Conservation (phyloP, 2,113 vertebrate species). For the Misgurnus anguillicaudatus region DNA sequence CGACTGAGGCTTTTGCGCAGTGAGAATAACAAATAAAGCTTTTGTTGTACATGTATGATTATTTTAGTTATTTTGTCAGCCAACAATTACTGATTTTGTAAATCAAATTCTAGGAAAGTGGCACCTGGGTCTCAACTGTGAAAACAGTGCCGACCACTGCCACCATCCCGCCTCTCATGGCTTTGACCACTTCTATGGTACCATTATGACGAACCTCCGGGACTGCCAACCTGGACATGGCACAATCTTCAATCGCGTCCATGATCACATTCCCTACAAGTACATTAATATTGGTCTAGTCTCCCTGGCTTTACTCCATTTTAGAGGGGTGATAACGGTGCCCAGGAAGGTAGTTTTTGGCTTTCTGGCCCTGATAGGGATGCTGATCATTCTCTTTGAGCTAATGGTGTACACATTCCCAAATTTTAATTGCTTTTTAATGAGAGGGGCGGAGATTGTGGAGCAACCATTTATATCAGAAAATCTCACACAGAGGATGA, state of each 20-base stretch:
- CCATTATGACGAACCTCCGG: slow-evolving; percentile 79
- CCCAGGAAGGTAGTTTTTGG: slow-evolving; percentile 38
- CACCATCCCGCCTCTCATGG: slow-evolving; percentile 86
- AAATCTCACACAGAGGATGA: slow-evolving; percentile 83
- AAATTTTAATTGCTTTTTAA: slow-evolving; percentile 85
- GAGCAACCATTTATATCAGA: slow-evolving; percentile 81
- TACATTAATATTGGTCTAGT: slow-evolving; percentile 47
- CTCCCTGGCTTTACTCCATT: slow-evolving; percentile 58
- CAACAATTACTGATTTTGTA: not conserved
- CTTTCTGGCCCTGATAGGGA: slow-evolving; percentile 41
- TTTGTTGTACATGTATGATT: not conserved
- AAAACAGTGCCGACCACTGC: slow-evolving; percentile 81
- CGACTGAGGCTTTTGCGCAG: not conserved
- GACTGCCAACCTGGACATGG: slow-evolving; percentile 83
- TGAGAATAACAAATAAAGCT: not conserved
- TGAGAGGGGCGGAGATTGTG: slow-evolving; percentile 72
- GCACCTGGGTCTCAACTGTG: slow-evolving; percentile 87
- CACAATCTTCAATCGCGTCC: slow-evolving; percentile 67
- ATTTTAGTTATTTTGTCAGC: not conserved
- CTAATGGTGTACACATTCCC: slow-evolving; percentile 71
- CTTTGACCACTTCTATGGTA: slow-evolving; percentile 86
- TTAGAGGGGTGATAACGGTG: slow-evolving; percentile 57
- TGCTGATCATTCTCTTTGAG: not conserved
- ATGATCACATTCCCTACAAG: slow-evolving; percentile 52
- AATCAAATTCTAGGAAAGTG: slow-evolving; percentile 80